Percentiles rank a stretch among this genome's conserved stretches.
phyloP scores from a whole-genome alignment of 2,797 vertebrate genomes.

The Falco cherrug region DNA sequence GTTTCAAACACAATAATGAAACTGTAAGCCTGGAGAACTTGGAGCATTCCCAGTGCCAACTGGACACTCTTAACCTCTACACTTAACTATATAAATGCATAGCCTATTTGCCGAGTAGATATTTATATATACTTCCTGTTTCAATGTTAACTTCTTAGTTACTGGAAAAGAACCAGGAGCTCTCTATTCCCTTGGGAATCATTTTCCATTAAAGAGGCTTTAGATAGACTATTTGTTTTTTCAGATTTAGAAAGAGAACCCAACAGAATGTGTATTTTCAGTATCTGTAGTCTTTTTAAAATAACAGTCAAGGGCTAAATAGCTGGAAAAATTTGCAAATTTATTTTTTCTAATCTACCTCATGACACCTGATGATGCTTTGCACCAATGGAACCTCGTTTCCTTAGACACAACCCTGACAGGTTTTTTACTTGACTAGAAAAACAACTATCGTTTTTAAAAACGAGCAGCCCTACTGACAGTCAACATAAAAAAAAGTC shows the following conservation, averaged over 20 bases:
- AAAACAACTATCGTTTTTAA: background rate
- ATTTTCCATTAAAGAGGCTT: slow-evolving; percentile 45
- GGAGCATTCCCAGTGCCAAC: slow-evolving; percentile 71
- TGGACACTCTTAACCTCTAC: slow-evolving; percentile 68
- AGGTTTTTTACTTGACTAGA: background rate
- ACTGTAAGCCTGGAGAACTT: slow-evolving; percentile 32
- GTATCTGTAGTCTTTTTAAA: slow-evolving; percentile 15
- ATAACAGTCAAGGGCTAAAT: background rate
- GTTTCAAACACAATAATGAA: slow-evolving; percentile 44
- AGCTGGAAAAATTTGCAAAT: background rate
- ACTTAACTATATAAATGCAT: slow-evolving; percentile 53
- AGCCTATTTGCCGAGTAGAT: slow-evolving; percentile 61
- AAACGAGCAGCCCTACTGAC: background rate
- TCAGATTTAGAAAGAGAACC: slow-evolving; percentile 25
- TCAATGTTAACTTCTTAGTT: slow-evolving; percentile 66
- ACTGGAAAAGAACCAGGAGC: slow-evolving; percentile 65
- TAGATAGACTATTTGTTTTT: slow-evolving; percentile 40
- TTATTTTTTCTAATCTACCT: slow-evolving; percentile 29
- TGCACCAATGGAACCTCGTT: background rate
- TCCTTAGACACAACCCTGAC: background rate
- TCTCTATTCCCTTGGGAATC: slow-evolving; percentile 66
- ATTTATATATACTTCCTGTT: slow-evolving; percentile 74
- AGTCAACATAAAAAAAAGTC: background rate
- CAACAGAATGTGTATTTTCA: background rate
- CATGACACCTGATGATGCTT: background rate